Conservation (phyloP, 2,888 invertebrate genomes). For the Nymphalis polychloros region DNA sequence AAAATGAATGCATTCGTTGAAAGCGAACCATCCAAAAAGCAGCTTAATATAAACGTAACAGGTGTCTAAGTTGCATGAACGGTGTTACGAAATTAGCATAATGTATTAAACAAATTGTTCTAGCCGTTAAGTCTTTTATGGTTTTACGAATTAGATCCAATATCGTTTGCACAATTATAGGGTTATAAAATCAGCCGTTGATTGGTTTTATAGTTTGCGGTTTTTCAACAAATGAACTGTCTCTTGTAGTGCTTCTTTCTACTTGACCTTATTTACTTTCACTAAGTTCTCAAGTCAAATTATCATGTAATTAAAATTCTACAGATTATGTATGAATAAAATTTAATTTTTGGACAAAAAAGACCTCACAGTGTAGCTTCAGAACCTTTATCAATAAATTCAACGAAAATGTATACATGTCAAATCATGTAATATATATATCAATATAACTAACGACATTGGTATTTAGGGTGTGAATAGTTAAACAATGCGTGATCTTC, state of each 20-base stretch:
- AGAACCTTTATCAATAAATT: no score
- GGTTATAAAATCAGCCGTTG: not conserved
- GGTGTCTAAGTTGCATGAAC: not conserved
- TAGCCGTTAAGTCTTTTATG: conserved; percentile 38
- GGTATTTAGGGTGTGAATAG: no score
- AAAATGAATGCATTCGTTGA: no score
- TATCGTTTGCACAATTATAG: not conserved
- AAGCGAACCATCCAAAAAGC: not conserved
- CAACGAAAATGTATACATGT: no score
- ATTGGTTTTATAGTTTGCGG: not conserved
- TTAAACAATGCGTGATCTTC: no score
- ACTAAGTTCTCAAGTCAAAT: conserved; percentile 39
- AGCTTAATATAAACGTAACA: not conserved
- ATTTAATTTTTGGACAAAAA: no score
- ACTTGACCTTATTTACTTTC: conserved; percentile 64
- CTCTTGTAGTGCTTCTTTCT: not conserved
- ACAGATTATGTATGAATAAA: no score
- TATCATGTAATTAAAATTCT: not conserved
- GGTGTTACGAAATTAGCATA: no score
- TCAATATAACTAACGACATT: no score
- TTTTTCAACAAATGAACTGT: not conserved
- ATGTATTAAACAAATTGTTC: conserved; percentile 44
- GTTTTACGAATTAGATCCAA: conserved; percentile 1
- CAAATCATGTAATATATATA: no score
- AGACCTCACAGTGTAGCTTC: no score